These are phyloP conservation scores for Rhinella marina DNA, from an alignment of 2,797 vertebrate genomes.

Conservation along the genomic window DNA sequence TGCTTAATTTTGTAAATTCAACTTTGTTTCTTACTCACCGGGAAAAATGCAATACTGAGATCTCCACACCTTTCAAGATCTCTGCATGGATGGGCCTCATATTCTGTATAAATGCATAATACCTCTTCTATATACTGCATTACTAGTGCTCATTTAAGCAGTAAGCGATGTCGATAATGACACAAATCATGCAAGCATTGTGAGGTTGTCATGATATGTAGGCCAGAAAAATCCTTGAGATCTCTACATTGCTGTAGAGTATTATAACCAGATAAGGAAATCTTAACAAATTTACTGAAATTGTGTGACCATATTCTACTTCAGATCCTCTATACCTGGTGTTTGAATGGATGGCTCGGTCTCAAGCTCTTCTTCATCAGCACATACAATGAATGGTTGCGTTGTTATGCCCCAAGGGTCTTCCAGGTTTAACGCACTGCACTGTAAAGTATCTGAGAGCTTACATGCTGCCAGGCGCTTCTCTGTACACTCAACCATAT, in stretches of 20 bases:
- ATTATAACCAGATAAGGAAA: background rate
- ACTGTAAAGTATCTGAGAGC: conserved; percentile 67
- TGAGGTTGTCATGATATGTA: background rate
- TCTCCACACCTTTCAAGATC: no score
- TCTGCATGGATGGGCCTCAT: no score
- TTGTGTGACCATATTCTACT: background rate
- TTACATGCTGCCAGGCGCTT: conserved; percentile 68
- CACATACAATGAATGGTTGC: conserved; percentile 6
- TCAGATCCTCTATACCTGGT: conserved; percentile 65
- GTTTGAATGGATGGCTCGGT: rapidly evolving
- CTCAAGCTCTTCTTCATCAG: conserved; percentile 30
- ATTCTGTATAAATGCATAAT: no score
- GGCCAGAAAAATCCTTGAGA: background rate
- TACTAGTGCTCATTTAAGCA: no score
- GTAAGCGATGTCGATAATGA: no score
- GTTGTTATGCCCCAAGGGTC: conserved; percentile 18
- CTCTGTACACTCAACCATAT: conserved; percentile 63
- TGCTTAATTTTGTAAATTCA: no score
- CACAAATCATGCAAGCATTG: no score
- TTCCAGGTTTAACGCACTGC: background rate
- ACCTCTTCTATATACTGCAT: no score
- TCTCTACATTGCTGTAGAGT: background rate
- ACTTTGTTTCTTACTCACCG: no score
- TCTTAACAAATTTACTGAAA: background rate
- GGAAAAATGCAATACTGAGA: no score